Evolutionary conservation across 2,888 invertebrate species (phyloP).

Genomic region (Eupeodes latifasciatus): DNA sequence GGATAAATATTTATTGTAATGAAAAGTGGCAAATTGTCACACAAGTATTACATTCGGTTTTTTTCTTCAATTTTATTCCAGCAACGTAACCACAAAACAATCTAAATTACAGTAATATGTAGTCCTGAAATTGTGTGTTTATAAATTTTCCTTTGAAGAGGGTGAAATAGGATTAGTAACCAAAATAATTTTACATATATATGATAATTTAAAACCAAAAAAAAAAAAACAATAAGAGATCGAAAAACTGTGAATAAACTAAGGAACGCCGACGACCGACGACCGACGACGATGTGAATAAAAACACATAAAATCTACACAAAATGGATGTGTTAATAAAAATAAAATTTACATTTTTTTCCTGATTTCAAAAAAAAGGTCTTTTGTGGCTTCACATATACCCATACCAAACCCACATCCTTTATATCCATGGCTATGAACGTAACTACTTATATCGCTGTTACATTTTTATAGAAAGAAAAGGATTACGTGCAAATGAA

Average conservation of each 20-base stretch:
- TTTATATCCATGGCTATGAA: too few species aligned
- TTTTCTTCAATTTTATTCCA: too few species aligned
- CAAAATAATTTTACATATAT: neutral
- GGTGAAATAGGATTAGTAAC: conserved; percentile 19
- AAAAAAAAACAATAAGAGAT: neutral
- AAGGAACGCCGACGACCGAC: too few species aligned
- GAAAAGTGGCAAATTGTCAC: too few species aligned
- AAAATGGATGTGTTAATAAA: conserved; percentile 19
- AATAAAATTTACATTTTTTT: conserved; percentile 36
- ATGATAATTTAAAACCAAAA: neutral
- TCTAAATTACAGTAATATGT: neutral
- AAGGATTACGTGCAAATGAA: conserved; percentile 70
- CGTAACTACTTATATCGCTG: conserved; percentile 25
- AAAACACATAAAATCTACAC: conserved; percentile 18
- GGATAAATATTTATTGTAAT: too few species aligned
- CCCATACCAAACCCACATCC: neutral
- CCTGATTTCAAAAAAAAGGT: conserved; percentile 24
- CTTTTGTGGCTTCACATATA: neutral
- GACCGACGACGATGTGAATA: neutral
- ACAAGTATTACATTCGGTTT: too few species aligned
- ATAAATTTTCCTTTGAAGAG: neutral
- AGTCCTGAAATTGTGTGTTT: neutral
- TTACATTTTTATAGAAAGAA: conserved; percentile 17
- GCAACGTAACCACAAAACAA: neutral
- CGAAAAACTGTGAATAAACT: neutral